Base-by-base conservation (phyloP, 92 coral and sea anemone genomes). In the Montipora capitata region DNA sequence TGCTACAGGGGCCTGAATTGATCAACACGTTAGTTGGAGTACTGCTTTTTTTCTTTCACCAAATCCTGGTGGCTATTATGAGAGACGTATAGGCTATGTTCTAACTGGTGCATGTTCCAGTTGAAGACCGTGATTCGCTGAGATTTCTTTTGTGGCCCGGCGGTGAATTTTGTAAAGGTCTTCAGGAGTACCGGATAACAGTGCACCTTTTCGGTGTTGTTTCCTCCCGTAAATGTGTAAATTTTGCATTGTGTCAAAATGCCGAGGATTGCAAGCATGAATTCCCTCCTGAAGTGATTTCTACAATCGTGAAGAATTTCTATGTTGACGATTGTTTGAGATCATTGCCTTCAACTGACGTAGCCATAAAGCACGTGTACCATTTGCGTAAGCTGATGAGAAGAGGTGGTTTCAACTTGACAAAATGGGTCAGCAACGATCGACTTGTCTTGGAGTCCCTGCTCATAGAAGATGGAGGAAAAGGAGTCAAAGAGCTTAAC, bases 301-400 rank as follows among this genome's bases (percentile, higher is more conserved):
- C 72, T 18, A 88, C 87, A 5, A 87, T 80, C 41, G 6, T 79
- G 62, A 83, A 66, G 69, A 88, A 88, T 48, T 88, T 82, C 74
- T 88, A 82, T 39, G 84, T 88, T 7, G 92, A 88, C 45, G 92
- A 88, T n/a, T 88, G 88, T 27, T 68, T 82, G 57, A 88, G 82
- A 67, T 82, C 92, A 38, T 15, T 89, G 0, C 81, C 86, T 11
- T 78, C 35, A 27, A 27, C 35, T 27, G 35, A 27, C 91, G 15
- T 45, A 16, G 89, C 88, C 41, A 76, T 82, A 18, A 68, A 76
- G 39, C 86, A 73, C 65, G 56, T 83, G 41, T 43, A 76, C 10
- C 78, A 75, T 2, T 43, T 88, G 4, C 63, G 88, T 27, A 74
- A 68, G 42, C 84, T 83, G 15, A 75, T 82, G 92, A 18, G 68